Base-by-base conservation (phyloP, 2,113 vertebrate species). In the Hyaena hyaena region DNA sequence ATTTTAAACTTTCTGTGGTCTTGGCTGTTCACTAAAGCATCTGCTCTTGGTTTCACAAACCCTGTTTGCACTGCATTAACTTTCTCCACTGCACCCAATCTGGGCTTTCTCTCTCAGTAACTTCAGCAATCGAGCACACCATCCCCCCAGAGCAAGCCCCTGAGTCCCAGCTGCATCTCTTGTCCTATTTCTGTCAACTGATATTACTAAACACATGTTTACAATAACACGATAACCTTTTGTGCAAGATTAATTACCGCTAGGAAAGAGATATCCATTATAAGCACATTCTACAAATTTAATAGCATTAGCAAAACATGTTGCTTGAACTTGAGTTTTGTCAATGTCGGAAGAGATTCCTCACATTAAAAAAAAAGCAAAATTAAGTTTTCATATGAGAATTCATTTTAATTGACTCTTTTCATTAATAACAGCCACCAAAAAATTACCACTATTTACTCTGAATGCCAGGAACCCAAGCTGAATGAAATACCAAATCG, bases 251-350 rank as follows among this genome's bases (percentile, higher is more conserved):
- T 68, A 96, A 96, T 93, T 68, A 92, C 69, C n/a, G 45, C 58
- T 11, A 39, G 11, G n/a, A 86, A 90, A 88, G 28, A 73, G 21
- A 85, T 45, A 39, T 17, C 93, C 39, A 19, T 79, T 15, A 26
- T 0, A 69, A 45, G 33, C 28, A 91, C 5, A 24, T 48, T 35
- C 80, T 9, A 76, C 68, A 63, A 55, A 84, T 69, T 87, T 58
- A 92, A 96, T 84, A 96, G 48, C 61, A 12, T 71, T 79, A 85
- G 74, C 76, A 80, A 94, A 96, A 94, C 48, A 69, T 28, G 3
- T 45, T 26, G 35, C 43, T 85, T 85, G 24, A 87, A 84, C 74
- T 83, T 65, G 73, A 85, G 35, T 94, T 85, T 61, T n/a, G 68
- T 73, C 16, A 45, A 63, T 26, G 4, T 53, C 35, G 87, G 43